Evolutionary conservation across 2,888 invertebrate genomes (phyloP).

Genomic region (Sturmia bella): DNA sequence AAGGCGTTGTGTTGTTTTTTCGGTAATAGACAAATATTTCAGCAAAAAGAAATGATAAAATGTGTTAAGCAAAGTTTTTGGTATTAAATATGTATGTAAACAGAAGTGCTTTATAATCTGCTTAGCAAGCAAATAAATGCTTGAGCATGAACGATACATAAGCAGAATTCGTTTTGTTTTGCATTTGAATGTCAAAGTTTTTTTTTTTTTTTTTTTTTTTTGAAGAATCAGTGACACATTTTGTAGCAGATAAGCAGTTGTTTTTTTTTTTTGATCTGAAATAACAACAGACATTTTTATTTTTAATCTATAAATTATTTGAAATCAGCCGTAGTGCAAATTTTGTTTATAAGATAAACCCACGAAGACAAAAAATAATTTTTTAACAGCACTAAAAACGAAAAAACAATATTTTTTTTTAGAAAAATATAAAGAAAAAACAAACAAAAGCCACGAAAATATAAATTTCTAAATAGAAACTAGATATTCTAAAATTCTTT

Average conservation of each 20-base stretch:
- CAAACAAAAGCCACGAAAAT: not conserved
- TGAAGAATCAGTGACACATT: constrained; percentile 29
- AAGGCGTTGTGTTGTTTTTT: constrained; percentile 19
- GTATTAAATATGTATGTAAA: too few relatives aligned
- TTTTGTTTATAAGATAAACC: constrained; percentile 21
- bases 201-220: too few relatives aligned
- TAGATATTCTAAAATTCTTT: too few relatives aligned
- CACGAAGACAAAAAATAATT: constrained; percentile 27
- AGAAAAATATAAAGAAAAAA: not conserved
- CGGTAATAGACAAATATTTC: not conserved
- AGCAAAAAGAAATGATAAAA: constrained; percentile 21
- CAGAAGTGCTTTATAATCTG: too few relatives aligned
- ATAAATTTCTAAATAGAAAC: too few relatives aligned
- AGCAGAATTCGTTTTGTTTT: too few relatives aligned
- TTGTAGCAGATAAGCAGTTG: constrained; percentile 14
- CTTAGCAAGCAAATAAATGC: not conserved
- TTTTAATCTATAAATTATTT: constrained; percentile 33
- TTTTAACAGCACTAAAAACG: constrained; percentile 17
- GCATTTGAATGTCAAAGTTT: too few relatives aligned
- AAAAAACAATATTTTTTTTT: constrained; percentile 1
- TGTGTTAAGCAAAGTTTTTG: not conserved
- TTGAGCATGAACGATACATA: not conserved
- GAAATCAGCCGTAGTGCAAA: constrained; percentile 41
- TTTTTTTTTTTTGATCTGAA: constrained; percentile 51
- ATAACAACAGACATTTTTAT: constrained; percentile 39